Conservation (phyloP, 2,797 vertebrate genomes). For the Artibeus lituratus region DNA sequence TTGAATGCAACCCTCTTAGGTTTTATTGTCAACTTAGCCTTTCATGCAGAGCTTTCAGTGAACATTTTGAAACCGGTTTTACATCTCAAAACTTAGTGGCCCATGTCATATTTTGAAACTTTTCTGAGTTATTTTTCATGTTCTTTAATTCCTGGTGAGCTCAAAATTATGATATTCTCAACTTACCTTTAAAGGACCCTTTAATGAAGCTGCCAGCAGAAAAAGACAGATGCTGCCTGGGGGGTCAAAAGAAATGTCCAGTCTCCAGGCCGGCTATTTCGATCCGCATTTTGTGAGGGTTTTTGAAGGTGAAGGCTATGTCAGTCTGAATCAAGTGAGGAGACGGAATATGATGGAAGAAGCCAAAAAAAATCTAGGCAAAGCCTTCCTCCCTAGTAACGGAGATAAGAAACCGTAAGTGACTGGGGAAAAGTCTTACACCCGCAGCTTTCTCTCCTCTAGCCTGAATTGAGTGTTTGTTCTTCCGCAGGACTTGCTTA, state of each 20-base stretch:
- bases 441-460: background rate
- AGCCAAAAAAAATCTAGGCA: constrained; percentile 88
- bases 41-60: background rate
- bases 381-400: constrained; percentile 88
- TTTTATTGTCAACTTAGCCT: background rate
- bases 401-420: constrained; percentile 89
- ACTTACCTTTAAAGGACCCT: constrained; percentile 85
- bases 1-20: background rate
- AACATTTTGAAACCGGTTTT: background rate
- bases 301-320: constrained; percentile 88
- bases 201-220: constrained; percentile 89
- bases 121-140: background rate
- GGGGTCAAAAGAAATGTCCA: constrained; percentile 81
- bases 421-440: background rate
- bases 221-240: constrained; percentile 88
- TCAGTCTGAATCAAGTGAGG: constrained; percentile 83
- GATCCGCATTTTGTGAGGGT: constrained; percentile 86
- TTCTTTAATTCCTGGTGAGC: constrained; percentile 11
- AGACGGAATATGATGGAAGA: constrained; percentile 85
- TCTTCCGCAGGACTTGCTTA: background rate
- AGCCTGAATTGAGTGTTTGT: background rate
- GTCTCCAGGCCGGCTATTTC: constrained; percentile 89
- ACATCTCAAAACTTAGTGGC: background rate
- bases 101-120: background rate
- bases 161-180: constrained; percentile 44